phyloP scores from a whole-genome alignment of 2,113 vertebrate genomes.

The Melanocharis versteri region DNA sequence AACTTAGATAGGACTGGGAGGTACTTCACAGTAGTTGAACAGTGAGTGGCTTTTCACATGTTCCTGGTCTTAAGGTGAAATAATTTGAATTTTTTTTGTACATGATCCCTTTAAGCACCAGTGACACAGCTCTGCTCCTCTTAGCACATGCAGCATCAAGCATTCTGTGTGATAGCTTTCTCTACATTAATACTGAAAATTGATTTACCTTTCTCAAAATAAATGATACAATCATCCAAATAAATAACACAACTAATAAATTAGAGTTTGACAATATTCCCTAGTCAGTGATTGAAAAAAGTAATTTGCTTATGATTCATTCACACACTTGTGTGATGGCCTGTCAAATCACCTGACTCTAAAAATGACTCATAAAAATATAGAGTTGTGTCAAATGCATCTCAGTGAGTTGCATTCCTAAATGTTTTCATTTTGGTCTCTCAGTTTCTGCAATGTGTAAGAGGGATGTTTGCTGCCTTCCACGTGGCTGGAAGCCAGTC shows the following conservation, averaged over 20 bases:
- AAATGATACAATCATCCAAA: not conserved
- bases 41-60: not conserved
- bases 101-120: not conserved
- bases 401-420: not conserved
- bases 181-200: not conserved
- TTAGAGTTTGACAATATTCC: not conserved
- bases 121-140: not conserved
- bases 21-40: not conserved
- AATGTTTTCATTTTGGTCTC: not conserved
- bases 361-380: not conserved
- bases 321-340: not conserved
- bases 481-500: not conserved
- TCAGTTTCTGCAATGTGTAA: not conserved
- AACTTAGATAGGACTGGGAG: not conserved
- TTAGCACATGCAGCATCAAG: not conserved
- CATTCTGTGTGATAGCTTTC: not conserved
- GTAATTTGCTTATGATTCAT: not conserved
- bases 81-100: not conserved
- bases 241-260: not conserved
- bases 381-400: not conserved
- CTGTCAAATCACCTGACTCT: not conserved
- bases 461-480: not conserved
- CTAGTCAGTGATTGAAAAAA: not conserved
- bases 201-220: conserved; percentile 3
- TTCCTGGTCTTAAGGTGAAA: not conserved